Evolutionary conservation across 2,888 invertebrate species (phyloP), one percentile per base, ranked within the genome.

Genomic region (Eristalinus sepulchralis): DNA sequence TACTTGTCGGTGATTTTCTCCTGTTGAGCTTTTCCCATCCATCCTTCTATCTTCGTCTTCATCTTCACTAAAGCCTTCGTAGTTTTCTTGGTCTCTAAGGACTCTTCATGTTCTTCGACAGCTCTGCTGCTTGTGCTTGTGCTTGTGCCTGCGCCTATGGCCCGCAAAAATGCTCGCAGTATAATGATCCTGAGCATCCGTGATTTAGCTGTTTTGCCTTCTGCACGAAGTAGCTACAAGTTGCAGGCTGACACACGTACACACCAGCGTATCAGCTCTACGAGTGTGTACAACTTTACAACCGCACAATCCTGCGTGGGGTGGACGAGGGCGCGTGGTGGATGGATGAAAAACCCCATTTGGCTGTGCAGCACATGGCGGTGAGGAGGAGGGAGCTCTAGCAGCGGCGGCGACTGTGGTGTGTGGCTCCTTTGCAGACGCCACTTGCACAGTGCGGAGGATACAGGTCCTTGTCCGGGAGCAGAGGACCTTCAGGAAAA

Each of bases 181-280:
- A 72, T 75, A 70, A 79, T 84, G 73, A 78, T 66, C 77, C 72
- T 72, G 36, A 66, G 22, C 53, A 72, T 55, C 63, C 62, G 76
- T 70, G 71, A 76, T 76, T 78, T 77, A 70, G 77, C 78, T 75
- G 78, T 73, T 86, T 75, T 73, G 75, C 82, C 78, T 22, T 57
- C 34, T 75, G 67, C 80, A 72, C 59, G 36, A 83, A 77, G 36
- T 66, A 88, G 88, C 88, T 80, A 88, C 88, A 88, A 88, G 88
- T 88, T 88, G 88, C 83, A 84, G 70, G 33, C 47, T 64, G 36
- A 70, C 34, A 53, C 55, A 63, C 53, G 11, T 39, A 17, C 22
- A 66, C 5, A 47, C 17, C 22, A 11, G 5, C 39, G 20, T 47
- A 24, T 47, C 33, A 22, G n/a, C 63, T 22, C 24, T 24, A 17